These are phyloP conservation scores for Imbricaverruca yamaguchii DNA, from an alignment of 2,888 invertebrate genomes.

Conservation along the genomic window DNA sequence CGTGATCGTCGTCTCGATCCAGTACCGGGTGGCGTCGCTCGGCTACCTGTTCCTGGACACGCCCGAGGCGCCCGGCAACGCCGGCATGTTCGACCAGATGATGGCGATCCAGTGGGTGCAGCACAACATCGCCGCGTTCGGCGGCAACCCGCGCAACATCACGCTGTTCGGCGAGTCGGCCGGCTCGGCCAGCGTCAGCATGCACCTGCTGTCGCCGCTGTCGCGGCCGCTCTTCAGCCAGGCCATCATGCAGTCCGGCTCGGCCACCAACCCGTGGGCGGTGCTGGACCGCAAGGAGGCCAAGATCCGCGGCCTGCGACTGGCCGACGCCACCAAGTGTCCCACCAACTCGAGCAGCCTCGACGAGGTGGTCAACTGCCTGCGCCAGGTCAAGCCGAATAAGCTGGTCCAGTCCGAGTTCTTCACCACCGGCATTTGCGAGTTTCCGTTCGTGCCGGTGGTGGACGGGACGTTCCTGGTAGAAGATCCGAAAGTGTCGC, in stretches of 20 bases:
- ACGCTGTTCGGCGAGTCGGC: constrained; percentile 92
- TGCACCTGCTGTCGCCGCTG: constrained; percentile 72
- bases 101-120: constrained; percentile 83
- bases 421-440: constrained; percentile 60
- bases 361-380: constrained; percentile 59
- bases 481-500: constrained; percentile 61
- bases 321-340: constrained; percentile 77
- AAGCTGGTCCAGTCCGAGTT: constrained; percentile 60
- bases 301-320: constrained; percentile 53
- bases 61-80: constrained; percentile 75
- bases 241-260: constrained; percentile 85
- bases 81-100: constrained; percentile 90
- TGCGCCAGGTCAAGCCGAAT: constrained; percentile 61
- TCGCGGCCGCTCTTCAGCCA: constrained; percentile 69
- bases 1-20: constrained; percentile 85
- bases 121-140: constrained; percentile 78
- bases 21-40: constrained; percentile 85
- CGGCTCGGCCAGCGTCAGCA: constrained; percentile 89
- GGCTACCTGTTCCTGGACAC: constrained; percentile 85
- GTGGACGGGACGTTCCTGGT: constrained; percentile 88
- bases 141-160: constrained; percentile 81
- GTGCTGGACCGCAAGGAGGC: constrained; percentile 71
- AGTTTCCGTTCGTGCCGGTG: constrained; percentile 89
- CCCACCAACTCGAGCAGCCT: constrained; percentile 59
- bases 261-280: constrained; percentile 89